Evolutionary conservation across 2,113 vertebrate genomes (phyloP), one percentile per base, ranked within the genome.

Genomic region (Coptodon rendalli): DNA sequence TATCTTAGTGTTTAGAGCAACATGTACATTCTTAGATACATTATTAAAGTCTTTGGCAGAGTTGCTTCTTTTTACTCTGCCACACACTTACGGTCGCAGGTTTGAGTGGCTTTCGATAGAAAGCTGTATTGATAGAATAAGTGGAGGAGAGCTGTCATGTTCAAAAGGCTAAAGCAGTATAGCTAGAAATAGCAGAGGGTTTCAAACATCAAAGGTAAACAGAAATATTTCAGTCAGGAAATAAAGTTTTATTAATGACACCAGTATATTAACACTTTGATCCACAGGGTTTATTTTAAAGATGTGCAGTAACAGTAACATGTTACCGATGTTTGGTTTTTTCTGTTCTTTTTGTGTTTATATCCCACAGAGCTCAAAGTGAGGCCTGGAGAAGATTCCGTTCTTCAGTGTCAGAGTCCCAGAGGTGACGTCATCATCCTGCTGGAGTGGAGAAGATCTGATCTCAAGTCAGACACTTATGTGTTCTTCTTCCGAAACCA

Each of bases 281-380:
- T 1, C 24, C 12, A 27, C 54, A 27, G 12, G 14, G 54, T 57
- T 27, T 6, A 31, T 31, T 13, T 45, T 14, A 48, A 2, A 34
- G 0, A 31, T 6, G 57, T 19, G 59, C 59, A n/a, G 31, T 36
- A n/a, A 36, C 59, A n/a, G 31, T 36, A n/a, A 36, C 59, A 36
- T 0, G 0, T 63, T 36, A n/a, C 0, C 0, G 9, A 12, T 63
- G 17, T 63, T 63, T 63, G 31, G 10, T 63, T 34, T 17, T 59
- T 1, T 61, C 27, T 61, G 27, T 0, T 63, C 6, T 66, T 17
- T 36, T 66, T 66, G 31, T 36, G 59, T n/a, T 66, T 66, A 2
- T n/a, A 12, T 0, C 31, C 31, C 61, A 0, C 61, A 38, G 61
- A n/a, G 4, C 13, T 50, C 22, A 78, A 29, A 45, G 71, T 78